Evolutionary conservation across 2,888 invertebrate species (phyloP).

Genomic region (Tipula lateralis): DNA sequence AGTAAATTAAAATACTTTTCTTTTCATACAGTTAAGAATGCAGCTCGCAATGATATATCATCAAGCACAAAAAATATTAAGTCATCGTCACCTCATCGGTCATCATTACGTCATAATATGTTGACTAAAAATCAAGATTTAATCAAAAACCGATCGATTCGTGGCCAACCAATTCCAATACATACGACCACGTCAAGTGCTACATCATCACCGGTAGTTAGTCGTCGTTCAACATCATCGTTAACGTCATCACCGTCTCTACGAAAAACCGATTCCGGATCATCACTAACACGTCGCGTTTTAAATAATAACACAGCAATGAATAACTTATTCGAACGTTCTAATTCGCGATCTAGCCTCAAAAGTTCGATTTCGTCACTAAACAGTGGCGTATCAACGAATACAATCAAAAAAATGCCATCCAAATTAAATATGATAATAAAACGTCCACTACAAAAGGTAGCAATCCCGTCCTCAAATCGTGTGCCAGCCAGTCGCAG

Average conservation of each 20-base stretch:
- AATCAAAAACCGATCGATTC: conserved; percentile 35
- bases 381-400: conserved; percentile 72
- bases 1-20: neutral
- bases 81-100: neutral
- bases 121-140: conserved; percentile 20
- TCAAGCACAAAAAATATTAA: neutral
- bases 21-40: neutral
- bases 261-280: conserved; percentile 34
- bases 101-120: neutral
- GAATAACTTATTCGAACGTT: conserved; percentile 59
- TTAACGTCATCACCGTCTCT: conserved; percentile 45
- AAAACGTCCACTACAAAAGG: conserved; percentile 33
- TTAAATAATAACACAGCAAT: neutral
- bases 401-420: conserved; percentile 71
- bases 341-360: conserved; percentile 71
- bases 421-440: conserved; percentile 40
- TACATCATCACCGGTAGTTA: neutral
- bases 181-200: conserved; percentile 30
- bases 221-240: conserved; percentile 45
- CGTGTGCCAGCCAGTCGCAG: conserved; percentile 56
- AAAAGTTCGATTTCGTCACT: conserved; percentile 78
- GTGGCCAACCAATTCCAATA: conserved; percentile 37
- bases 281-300: conserved; percentile 45
- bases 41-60: neutral
- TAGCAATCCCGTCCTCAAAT: conserved; percentile 39